Evolutionary conservation across 2,888 invertebrate species (phyloP).

Genomic region (Andrena praecox): DNA sequence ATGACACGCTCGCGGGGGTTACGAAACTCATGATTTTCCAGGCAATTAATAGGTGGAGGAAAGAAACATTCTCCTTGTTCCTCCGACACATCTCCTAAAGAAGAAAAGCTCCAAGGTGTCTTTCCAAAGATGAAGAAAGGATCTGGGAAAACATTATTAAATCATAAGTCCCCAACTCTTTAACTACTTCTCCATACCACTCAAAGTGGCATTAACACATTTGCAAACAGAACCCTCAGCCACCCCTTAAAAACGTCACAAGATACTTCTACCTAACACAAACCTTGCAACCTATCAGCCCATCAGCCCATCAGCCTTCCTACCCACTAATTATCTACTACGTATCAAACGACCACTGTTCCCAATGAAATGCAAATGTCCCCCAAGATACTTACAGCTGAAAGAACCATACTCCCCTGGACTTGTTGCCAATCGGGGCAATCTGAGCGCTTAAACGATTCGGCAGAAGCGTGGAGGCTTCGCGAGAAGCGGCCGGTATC

Average conservation of each 20-base stretch:
- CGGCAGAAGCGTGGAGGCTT: conserved; percentile 6
- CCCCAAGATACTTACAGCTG: too few relatives aligned
- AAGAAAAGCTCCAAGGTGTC: too few relatives aligned
- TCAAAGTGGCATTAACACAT: too few relatives aligned
- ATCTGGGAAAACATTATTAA: too few relatives aligned
- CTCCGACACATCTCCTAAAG: too few relatives aligned
- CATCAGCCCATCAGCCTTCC: too few relatives aligned
- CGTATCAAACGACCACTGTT: background rate
- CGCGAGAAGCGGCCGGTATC: conserved; percentile 35
- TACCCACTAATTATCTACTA: background rate
- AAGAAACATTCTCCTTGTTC: background rate
- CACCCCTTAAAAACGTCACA: too few relatives aligned
- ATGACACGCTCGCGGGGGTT: conserved; percentile 47
- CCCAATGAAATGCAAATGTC: background rate
- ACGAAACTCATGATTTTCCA: conserved; percentile 52
- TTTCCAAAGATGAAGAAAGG: background rate
- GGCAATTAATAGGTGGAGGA: conserved; percentile 44
- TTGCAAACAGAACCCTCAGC: too few relatives aligned
- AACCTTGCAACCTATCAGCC: too few relatives aligned
- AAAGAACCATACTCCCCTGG: background rate
- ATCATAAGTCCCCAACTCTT: too few relatives aligned
- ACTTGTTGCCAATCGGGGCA: background rate
- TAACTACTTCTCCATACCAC: too few relatives aligned
- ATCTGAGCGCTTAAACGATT: background rate
- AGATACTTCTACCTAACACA: too few relatives aligned